Percentiles rank a stretch among this genome's conserved stretches.
Conservation (phyloP, 1,140 invertebrate species). For the Brachionus calyciflorus region DNA sequence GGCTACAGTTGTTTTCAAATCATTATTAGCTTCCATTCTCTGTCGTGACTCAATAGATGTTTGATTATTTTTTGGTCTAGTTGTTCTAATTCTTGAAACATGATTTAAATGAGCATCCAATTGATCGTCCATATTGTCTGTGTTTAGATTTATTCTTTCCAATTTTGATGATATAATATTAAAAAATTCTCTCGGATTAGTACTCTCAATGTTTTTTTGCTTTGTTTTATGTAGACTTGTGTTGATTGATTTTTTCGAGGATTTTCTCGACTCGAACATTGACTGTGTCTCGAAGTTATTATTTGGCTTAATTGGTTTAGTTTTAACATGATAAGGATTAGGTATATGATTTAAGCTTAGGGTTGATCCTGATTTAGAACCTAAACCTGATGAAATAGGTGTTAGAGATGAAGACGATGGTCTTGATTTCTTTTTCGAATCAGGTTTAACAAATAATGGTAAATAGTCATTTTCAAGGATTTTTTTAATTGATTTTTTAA, state of each 20-base stretch:
- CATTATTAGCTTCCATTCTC: neutral
- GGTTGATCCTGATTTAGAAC: neutral
- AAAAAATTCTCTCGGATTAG: neutral
- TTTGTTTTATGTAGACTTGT: neutral
- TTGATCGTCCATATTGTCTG: neutral
- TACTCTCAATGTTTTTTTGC: neutral
- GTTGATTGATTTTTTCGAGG: neutral
- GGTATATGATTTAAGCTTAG: neutral
- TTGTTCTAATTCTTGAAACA: neutral
- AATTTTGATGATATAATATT: neutral
- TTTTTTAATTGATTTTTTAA: neutral
- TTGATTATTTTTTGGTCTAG: neutral
- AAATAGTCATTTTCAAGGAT: neutral
- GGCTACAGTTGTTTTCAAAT: neutral
- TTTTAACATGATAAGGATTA: slow-evolving; percentile 18
- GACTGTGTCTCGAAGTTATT: neutral
- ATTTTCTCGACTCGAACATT: neutral
- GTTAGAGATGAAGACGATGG: neutral
- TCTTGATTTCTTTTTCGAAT: neutral
- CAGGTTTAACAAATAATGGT: neutral
- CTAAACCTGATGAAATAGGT: neutral
- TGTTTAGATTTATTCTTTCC: neutral
- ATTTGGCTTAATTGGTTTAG: neutral
- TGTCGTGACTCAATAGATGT: neutral
- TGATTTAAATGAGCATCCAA: slow-evolving; percentile 18